Conservation (phyloP, 2,888 invertebrate species). For the Drosophila borborema region DNA sequence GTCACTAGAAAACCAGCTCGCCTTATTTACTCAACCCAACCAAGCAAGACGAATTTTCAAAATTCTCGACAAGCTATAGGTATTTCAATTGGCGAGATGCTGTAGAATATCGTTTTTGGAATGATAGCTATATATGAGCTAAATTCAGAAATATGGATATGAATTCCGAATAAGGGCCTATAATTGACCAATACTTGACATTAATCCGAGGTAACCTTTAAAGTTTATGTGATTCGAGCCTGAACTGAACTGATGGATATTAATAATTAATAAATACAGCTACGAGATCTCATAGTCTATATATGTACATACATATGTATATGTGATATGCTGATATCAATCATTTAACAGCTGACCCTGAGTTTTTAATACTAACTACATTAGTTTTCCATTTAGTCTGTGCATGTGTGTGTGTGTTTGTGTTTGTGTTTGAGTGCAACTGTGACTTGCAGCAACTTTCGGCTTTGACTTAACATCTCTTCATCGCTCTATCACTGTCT, state of each 20-base stretch:
- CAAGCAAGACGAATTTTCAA: no score
- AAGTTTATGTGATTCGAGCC: not conserved
- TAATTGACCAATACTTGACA: not conserved
- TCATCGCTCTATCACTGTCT: not conserved
- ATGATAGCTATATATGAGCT: not conserved
- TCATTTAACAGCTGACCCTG: slow-evolving; percentile 8
- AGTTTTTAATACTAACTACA: slow-evolving; percentile 4
- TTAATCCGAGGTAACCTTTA: not conserved
- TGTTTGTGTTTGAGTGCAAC: not conserved
- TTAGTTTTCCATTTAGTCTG: slow-evolving; percentile 3
- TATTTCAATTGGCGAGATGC: not conserved
- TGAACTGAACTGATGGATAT: not conserved
- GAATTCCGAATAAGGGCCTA: not conserved
- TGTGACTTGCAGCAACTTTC: slow-evolving; percentile 17
- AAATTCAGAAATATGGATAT: not conserved
- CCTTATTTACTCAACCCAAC: no score
- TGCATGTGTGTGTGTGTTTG: not conserved
- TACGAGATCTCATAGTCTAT: not conserved
- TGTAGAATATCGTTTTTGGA: not conserved
- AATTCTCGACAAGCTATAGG: not conserved
- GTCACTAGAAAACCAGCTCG: not conserved
- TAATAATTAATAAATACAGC: not conserved
- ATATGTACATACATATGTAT: not conserved
- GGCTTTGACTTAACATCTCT: not conserved
- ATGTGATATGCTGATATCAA: not conserved